Evolutionary conservation across 2,113 vertebrate genomes (phyloP).

Genomic region (Lepus europaeus): DNA sequence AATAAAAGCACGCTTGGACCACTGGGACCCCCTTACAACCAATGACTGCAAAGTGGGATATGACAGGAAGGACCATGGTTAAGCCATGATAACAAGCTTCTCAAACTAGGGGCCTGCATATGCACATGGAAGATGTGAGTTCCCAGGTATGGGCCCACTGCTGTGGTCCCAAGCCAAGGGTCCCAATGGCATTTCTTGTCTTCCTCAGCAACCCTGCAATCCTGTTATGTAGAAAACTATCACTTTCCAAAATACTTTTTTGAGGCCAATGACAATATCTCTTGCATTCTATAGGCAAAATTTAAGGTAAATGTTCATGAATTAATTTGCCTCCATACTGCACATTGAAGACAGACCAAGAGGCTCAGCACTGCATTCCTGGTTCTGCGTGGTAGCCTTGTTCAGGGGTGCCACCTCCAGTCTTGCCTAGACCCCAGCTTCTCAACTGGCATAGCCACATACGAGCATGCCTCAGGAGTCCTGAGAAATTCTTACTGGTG

Average conservation of each 20-base stretch:
- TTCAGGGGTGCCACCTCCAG: neutral
- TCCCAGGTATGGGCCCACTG: neutral
- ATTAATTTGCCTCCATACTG: neutral
- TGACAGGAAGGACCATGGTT: neutral
- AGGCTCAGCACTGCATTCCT: neutral
- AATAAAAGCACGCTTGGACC: neutral
- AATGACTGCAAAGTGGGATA: neutral
- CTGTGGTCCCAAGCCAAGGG: neutral
- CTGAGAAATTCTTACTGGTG: neutral
- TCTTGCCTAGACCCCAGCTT: neutral
- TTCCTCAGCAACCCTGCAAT: neutral
- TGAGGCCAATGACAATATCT: neutral
- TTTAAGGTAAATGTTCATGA: neutral
- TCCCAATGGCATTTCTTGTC: neutral
- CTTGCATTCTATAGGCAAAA: conserved; percentile 19
- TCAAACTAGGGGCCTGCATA: neutral
- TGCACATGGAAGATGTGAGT: neutral
- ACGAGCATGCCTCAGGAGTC: neutral
- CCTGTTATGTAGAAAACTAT: neutral
- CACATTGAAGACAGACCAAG: neutral
- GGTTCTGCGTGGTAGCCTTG: neutral
- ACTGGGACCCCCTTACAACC: neutral
- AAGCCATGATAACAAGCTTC: neutral
- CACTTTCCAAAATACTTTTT: neutral
- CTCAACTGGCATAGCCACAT: neutral